phyloP scores from a whole-genome alignment of 1,140 invertebrate genomes.

The Meloidogyne floridensis region DNA sequence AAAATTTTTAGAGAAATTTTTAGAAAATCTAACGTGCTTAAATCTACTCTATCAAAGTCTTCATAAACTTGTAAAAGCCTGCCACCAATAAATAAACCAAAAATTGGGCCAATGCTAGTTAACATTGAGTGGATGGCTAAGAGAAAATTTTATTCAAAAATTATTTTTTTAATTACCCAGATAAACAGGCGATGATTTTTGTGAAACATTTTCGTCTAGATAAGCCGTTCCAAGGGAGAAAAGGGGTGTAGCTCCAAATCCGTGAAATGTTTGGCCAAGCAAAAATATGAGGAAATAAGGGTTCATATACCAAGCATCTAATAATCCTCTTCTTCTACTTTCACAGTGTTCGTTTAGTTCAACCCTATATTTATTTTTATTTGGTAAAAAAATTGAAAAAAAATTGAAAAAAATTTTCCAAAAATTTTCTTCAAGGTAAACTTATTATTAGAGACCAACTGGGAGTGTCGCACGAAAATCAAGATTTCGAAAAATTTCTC shows the following conservation, averaged over 20 bases:
- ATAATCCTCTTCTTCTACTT: background rate
- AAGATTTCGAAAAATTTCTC: no score
- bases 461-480: no score
- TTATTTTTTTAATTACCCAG: slow-evolving; percentile 43
- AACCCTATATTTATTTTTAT: background rate
- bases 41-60: slow-evolving; percentile 63
- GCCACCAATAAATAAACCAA: slow-evolving; percentile 63
- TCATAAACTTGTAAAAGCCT: slow-evolving; percentile 59
- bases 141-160: slow-evolving; percentile 13
- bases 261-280: slow-evolving; percentile 61
- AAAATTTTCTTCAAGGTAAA: no score
- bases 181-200: slow-evolving; percentile 66
- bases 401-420: no score
- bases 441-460: no score
- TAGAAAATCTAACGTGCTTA: slow-evolving; percentile 41
- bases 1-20: no score
- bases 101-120: slow-evolving; percentile 60
- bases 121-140: slow-evolving; percentile 62
- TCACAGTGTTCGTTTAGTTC: slow-evolving; percentile 11
- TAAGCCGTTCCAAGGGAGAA: slow-evolving; percentile 65
- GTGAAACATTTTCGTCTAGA: slow-evolving; percentile 65
- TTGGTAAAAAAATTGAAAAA: background rate
- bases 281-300: slow-evolving; percentile 63
- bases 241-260: slow-evolving; percentile 61
- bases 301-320: slow-evolving; percentile 52